Base-by-base conservation (phyloP, 1,140 invertebrate genomes). In the Pectinophora gossypiella region DNA sequence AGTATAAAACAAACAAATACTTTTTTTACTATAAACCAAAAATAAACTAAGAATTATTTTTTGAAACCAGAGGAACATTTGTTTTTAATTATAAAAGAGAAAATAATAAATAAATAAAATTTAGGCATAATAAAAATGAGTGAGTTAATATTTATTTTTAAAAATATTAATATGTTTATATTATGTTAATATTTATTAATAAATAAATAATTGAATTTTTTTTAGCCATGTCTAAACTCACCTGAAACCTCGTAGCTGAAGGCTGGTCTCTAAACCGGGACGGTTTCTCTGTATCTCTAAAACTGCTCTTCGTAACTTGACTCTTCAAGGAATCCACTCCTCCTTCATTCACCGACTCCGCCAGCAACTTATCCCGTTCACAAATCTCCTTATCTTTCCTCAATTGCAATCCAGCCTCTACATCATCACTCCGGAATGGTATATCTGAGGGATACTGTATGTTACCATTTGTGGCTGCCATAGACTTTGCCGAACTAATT, bases 281-380 rank as follows among this genome's bases (percentile, higher is more conserved):
- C 4, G 90, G 90, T 61, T 91, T 91, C 54, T 91, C 90, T 21
- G 89, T 82, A 66, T 91, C 90, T 19, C 90, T 83, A 59, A 91
- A 91, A 70, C 90, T 91, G 61, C 90, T 91, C 65, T 90, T 91
- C 5, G 90, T 90, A 15, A 87, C 48, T 0, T 81, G 71, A 0
- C 68, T 68, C 22, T 69, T 70, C 16, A 72, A 50, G 3, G 59
- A 51, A 4, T 63, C 54, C 5, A 47, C 46, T 6, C 67, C 70
- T 15, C 74, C 72, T 2, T 10, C 27, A 5, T 38, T 64, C 3
- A 56, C 44, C 1, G 53, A 19, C 0, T 80, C 73, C 6, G 60
- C 62, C 32, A 74, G 47, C 38, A 76, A 56, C 53, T 72, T 73
- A 13, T 86, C 72, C 15, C 60, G 78, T 21, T 78, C 76, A n/a